Evolutionary conservation across 2,888 invertebrate genomes (phyloP).

Genomic region (Antitype chi): DNA sequence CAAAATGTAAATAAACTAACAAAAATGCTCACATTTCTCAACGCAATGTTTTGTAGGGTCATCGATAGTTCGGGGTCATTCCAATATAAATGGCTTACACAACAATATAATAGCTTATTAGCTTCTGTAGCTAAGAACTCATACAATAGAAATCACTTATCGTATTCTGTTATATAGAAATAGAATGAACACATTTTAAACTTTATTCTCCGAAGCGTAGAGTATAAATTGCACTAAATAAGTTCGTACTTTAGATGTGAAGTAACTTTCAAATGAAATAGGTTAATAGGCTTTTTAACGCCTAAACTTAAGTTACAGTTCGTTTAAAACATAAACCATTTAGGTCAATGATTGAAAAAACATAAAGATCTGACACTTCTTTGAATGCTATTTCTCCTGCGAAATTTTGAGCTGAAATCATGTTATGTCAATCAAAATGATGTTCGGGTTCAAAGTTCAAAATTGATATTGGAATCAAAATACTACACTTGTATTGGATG

Average conservation of each 20-base stretch:
- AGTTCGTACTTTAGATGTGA: constrained; percentile 67
- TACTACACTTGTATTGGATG: constrained; percentile 16
- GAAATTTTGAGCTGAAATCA: constrained; percentile 58
- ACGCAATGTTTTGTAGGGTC: constrained; percentile 53
- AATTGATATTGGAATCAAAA: constrained; percentile 49
- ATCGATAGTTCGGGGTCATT: constrained; percentile 64
- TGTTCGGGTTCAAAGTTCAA: constrained; percentile 51
- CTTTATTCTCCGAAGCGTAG: constrained; percentile 52
- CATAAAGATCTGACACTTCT: constrained; percentile 49
- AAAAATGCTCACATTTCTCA: constrained; percentile 56
- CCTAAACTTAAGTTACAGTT: constrained; percentile 84
- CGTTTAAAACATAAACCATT: constrained; percentile 82
- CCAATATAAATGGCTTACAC: constrained; percentile 60
- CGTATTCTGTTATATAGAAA: constrained; percentile 67
- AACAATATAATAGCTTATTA: constrained; percentile 69
- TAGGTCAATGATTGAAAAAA: constrained; percentile 76
- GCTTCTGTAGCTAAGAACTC: constrained; percentile 69
- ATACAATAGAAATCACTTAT: constrained; percentile 75
- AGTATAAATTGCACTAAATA: constrained; percentile 53
- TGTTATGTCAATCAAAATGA: constrained; percentile 61
- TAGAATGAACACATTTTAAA: constrained; percentile 35
- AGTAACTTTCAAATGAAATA: constrained; percentile 87
- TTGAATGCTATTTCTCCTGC: constrained; percentile 32
- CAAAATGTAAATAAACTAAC: constrained; percentile 18
- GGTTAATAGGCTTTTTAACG: constrained; percentile 89